Percentiles rank a stretch among this genome's conserved stretches.
Evolutionary conservation across 2,888 invertebrate genomes (phyloP).

Genomic region (Meloe dianella): DNA sequence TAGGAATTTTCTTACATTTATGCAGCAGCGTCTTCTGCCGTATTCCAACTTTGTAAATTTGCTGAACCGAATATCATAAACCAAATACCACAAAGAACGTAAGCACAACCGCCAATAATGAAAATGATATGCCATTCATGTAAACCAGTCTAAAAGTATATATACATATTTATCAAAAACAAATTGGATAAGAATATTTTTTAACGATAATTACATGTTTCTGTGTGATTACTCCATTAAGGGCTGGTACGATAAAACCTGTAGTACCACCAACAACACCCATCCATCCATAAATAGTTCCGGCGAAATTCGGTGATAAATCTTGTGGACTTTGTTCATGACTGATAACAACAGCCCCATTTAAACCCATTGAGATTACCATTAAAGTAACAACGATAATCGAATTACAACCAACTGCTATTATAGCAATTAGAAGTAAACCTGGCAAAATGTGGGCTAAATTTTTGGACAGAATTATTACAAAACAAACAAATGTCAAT

Average conservation of each 20-base stretch:
- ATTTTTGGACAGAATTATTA: slow-evolving; percentile 1
- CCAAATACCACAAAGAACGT: slow-evolving; percentile 20
- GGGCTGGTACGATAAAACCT: slow-evolving; percentile 30
- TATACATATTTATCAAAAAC: too few relatives aligned
- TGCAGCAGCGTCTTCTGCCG: too few relatives aligned
- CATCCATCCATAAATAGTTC: slow-evolving; percentile 28
- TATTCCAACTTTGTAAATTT: too few relatives aligned
- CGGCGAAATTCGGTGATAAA: slow-evolving; percentile 31
- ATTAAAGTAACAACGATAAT: slow-evolving; percentile 22
- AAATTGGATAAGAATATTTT: slow-evolving; percentile 3
- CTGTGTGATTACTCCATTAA: slow-evolving; percentile 25
- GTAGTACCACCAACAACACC: slow-evolving; percentile 24
- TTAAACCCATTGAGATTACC: slow-evolving; percentile 23
- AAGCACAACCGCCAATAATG: slow-evolving; percentile 51
- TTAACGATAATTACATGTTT: slow-evolving; percentile 2
- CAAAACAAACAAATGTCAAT: not conserved
- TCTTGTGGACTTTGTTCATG: slow-evolving; percentile 29
- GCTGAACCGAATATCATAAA: too few relatives aligned
- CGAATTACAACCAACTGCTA: slow-evolving; percentile 28
- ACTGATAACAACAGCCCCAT: slow-evolving; percentile 27
- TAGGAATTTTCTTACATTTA: too few relatives aligned
- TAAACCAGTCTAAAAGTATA: slow-evolving; percentile 47
- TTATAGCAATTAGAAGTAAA: slow-evolving; percentile 53
- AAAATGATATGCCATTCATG: slow-evolving; percentile 52
- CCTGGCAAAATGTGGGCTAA: slow-evolving; percentile 65